A percentile compares a stretch with the other conserved stretches of the same genome.
phyloP scores from a whole-genome alignment of 2,113 vertebrate species.

The Oenanthe melanoleuca region DNA sequence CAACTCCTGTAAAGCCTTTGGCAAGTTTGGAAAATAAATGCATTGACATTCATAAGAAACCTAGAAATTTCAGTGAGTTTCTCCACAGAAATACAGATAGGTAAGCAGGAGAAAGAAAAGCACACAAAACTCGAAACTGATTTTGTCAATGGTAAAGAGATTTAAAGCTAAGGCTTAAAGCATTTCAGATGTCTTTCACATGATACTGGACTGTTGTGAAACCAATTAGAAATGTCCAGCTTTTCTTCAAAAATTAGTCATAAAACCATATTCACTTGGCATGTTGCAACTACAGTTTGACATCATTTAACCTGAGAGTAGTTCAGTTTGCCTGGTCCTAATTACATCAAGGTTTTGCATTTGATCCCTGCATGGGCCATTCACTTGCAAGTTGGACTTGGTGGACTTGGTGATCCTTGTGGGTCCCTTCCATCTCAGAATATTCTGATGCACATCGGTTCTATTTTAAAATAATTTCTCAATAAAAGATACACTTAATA shows the following conservation, averaged over 20 bases:
- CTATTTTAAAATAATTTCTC: not conserved
- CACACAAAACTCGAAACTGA: not conserved
- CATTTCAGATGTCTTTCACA: not conserved
- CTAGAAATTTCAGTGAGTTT: not conserved
- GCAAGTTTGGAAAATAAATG: not conserved
- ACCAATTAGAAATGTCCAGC: not conserved
- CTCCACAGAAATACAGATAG: not conserved
- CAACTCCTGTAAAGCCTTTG: not conserved
- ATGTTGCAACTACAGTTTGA: not conserved
- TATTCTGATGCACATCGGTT: not conserved
- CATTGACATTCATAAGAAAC: not conserved
- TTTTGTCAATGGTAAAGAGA: not conserved
- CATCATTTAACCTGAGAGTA: not conserved
- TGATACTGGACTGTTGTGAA: not conserved
- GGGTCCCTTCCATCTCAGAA: not conserved
- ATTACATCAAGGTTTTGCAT: not conserved
- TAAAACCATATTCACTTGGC: not conserved
- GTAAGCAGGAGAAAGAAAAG: not conserved
- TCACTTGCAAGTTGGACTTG: not conserved
- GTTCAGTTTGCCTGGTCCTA: not conserved
- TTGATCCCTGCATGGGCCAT: not conserved
- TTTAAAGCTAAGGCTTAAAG: not conserved
- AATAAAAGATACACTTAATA: not conserved
- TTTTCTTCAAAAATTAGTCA: not conserved
- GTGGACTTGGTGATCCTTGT: not conserved